Evolutionary conservation across 2,888 invertebrate species (phyloP).

Genomic region (Cyclophora punctaria): DNA sequence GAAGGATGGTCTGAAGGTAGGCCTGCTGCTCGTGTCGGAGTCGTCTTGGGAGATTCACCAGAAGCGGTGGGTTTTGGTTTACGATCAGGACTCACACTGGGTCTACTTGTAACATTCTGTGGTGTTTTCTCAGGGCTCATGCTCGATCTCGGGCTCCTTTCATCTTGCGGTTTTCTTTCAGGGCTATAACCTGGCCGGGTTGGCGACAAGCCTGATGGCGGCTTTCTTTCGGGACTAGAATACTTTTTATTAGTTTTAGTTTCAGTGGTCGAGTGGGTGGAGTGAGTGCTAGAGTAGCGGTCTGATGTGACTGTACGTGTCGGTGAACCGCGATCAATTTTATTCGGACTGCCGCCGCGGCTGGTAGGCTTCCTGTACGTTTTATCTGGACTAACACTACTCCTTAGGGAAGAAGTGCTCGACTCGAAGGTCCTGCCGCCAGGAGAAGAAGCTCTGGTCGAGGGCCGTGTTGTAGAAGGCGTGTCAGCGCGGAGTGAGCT

Average conservation of each 20-base stretch:
- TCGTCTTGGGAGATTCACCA: constrained; percentile 15
- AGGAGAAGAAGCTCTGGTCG: constrained; percentile 72
- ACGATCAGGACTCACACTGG: constrained; percentile 36
- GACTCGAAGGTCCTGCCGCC: constrained; percentile 70
- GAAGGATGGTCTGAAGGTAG: background rate
- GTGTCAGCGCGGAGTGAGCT: constrained; percentile 81
- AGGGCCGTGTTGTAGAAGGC: constrained; percentile 66
- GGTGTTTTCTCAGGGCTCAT: constrained; percentile 48
- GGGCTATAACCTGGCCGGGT: constrained; percentile 40
- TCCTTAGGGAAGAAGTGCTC: constrained; percentile 70
- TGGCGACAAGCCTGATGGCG: constrained; percentile 39
- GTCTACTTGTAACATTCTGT: constrained; percentile 20
- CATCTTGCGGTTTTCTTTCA: constrained; percentile 38
- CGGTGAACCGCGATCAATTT: constrained; percentile 49
- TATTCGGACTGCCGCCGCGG: constrained; percentile 46
- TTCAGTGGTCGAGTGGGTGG: constrained; percentile 41
- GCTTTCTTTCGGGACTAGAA: constrained; percentile 38
- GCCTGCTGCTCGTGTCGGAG: background rate
- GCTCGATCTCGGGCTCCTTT: constrained; percentile 34
- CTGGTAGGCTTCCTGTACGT: constrained; percentile 43
- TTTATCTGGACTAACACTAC: constrained; percentile 71
- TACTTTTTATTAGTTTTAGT: constrained; percentile 32
- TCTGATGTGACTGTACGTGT: constrained; percentile 38
- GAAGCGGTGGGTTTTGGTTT: constrained; percentile 18
- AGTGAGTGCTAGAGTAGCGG: constrained; percentile 40